Conservation (phyloP, 2,113 vertebrate genomes). For the Campylomormyrus tamandua region DNA sequence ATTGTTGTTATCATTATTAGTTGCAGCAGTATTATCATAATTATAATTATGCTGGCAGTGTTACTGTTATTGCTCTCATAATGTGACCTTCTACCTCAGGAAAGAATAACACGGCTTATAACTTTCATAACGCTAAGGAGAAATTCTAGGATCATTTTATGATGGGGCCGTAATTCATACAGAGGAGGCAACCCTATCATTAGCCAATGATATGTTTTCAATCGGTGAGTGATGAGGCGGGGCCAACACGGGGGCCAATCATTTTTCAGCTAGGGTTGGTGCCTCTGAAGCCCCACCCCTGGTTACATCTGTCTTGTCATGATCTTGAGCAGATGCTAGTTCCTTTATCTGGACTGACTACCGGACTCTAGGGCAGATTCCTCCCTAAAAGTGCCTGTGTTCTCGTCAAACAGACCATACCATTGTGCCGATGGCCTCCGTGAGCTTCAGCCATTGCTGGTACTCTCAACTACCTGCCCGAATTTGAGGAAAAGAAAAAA, state of each 20-base stretch:
- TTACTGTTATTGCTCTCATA: not conserved
- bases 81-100: not conserved
- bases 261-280: not conserved
- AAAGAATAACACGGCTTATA: not conserved
- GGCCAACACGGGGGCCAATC: not conserved
- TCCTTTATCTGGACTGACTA: not conserved
- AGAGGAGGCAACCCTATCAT: not conserved
- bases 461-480: not conserved
- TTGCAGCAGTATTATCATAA: not conserved
- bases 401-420: not conserved
- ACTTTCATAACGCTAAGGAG: not conserved
- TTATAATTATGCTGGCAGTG: not conserved
- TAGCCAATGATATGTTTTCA: not conserved
- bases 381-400: not conserved
- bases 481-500: not conserved
- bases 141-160: not conserved
- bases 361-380: not conserved
- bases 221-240: not conserved
- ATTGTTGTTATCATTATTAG: not conserved
- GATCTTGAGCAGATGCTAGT: not conserved
- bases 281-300: not conserved
- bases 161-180: not conserved
- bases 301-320: not conserved
- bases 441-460: not conserved
- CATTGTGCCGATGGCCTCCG: not conserved